Percentiles rank a stretch among this genome's conserved stretches.
phyloP scores from a whole-genome alignment of 2,888 invertebrate species.

The Hyposoter didymator region DNA sequence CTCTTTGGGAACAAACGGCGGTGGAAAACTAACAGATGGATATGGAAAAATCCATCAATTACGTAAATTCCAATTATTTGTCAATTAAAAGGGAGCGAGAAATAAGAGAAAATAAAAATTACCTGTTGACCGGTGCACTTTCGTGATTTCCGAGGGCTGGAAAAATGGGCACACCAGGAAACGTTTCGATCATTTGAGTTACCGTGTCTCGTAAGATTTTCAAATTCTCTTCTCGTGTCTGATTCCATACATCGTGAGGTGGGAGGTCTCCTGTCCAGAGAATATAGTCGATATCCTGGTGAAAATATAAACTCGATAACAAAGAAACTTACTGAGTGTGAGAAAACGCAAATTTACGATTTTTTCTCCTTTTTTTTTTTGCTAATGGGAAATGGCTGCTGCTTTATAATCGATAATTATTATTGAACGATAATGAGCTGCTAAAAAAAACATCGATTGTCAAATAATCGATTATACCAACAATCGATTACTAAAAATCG shows the following conservation, averaged over 20 bases:
- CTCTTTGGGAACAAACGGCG: slow-evolving; percentile 93
- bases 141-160: slow-evolving; percentile 99
- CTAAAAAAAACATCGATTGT: too few relatives aligned
- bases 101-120: slow-evolving; percentile 21
- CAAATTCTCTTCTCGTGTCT: slow-evolving; percentile 94
- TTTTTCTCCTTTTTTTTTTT: background rate
- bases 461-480: too few relatives aligned
- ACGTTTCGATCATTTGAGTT: slow-evolving; percentile 93
- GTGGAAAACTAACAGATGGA: slow-evolving; percentile 89
- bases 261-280: slow-evolving; percentile 98
- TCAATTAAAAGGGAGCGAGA: background rate
- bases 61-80: too few relatives aligned
- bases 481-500: too few relatives aligned
- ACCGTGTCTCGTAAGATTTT: slow-evolving; percentile 94
- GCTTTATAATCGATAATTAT: too few relatives aligned
- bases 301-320: background rate
- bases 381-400: too few relatives aligned
- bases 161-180: slow-evolving; percentile 96
- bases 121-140: slow-evolving; percentile 97
- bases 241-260: slow-evolving; percentile 98
- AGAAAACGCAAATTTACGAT: background rate
- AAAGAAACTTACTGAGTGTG: background rate
- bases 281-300: slow-evolving; percentile 95
- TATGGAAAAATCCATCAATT: background rate
- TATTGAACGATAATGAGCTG: too few relatives aligned